Evolutionary conservation across 2,113 vertebrate genomes (phyloP).

Genomic region (Cervus canadensis): DNA sequence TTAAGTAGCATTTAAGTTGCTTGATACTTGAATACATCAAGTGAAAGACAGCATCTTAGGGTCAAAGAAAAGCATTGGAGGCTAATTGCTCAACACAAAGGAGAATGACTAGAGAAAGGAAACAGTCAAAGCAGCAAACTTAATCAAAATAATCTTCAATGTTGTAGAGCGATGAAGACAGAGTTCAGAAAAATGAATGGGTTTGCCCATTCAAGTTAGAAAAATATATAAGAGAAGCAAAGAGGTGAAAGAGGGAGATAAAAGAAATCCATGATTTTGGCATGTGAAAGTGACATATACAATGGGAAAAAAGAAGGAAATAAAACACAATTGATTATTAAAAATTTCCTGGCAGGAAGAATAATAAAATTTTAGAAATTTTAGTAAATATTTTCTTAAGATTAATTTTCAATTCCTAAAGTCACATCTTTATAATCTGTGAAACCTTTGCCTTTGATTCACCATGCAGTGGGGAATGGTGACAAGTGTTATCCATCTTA

Average conservation of each 20-base stretch:
- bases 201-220: neutral
- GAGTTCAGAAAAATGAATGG: neutral
- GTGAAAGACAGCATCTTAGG: neutral
- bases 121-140: neutral
- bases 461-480: neutral
- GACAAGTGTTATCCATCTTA: neutral
- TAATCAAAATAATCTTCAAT: neutral
- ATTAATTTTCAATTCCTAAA: neutral
- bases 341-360: neutral
- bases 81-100: neutral
- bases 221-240: neutral
- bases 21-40: constrained; percentile 20
- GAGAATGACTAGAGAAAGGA: neutral
- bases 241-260: neutral
- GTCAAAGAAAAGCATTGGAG: neutral
- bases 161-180: neutral
- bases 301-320: neutral
- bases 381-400: neutral
- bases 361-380: neutral
- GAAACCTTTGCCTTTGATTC: neutral
- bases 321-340: neutral
- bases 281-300: neutral
- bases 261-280: neutral
- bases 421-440: neutral
- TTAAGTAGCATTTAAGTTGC: constrained; percentile 31